Percentiles rank a stretch among this genome's conserved stretches.
These are phyloP conservation scores for Borostomias antarcticus DNA, from an alignment of 2,797 vertebrate genomes.

Conservation along the genomic window DNA sequence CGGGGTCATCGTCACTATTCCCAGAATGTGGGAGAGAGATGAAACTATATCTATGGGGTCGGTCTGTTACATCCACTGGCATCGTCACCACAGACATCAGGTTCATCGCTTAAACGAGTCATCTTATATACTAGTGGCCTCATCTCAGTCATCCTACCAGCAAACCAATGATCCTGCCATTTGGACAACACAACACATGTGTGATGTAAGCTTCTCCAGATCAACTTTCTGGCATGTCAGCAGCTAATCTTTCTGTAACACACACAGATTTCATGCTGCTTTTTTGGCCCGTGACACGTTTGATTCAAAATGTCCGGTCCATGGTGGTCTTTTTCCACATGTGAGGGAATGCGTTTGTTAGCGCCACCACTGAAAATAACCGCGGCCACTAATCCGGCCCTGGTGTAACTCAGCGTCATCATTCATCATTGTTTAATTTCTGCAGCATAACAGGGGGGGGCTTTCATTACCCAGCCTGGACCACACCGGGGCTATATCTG, in stretches of 20 bases:
- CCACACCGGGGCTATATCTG: conserved; percentile 64
- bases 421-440: conserved; percentile 67
- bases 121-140: neutral
- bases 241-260: too few species aligned
- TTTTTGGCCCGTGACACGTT: neutral
- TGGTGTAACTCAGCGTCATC: conserved; percentile 43
- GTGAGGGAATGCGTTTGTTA: conserved; percentile 32
- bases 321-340: conserved; percentile 5
- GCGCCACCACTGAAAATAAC: conserved; percentile 39
- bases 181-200: too few species aligned
- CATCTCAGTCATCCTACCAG: neutral
- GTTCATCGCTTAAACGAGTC: neutral
- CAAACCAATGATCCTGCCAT: neutral
- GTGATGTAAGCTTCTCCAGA: neutral
- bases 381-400: conserved; percentile 19
- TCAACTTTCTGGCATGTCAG: neutral
- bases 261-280: neutral
- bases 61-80: conserved; percentile 3
- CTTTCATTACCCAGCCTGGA: conserved; percentile 57
- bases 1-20: conserved; percentile 57
- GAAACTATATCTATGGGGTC: conserved; percentile 43
- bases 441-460: conserved; percentile 52
- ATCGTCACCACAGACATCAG: conserved; percentile 4
- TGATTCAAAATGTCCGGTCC: neutral
- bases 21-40: conserved; percentile 46